These are phyloP conservation scores for Erinaceus europaeus DNA, from an alignment of 2,113 vertebrate genomes.

Conservation along the genomic window DNA sequence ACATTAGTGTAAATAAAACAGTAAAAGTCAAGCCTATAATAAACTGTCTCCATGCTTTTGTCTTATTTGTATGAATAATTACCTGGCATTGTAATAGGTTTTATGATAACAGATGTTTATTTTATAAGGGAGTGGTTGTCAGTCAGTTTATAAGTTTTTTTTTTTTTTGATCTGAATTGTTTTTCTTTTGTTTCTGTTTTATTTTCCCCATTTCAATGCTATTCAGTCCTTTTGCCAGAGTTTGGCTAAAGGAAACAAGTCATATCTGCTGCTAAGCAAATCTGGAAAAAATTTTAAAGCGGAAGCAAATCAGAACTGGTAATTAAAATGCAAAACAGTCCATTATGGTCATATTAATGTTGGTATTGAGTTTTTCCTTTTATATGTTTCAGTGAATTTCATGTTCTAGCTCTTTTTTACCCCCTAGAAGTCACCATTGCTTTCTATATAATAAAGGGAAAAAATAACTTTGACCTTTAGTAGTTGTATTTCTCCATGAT, in stretches of 20 bases:
- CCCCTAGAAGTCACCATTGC: background rate
- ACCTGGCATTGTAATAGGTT: background rate
- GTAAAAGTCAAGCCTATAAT: background rate
- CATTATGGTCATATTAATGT: background rate
- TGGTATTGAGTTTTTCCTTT: constrained; percentile 5
- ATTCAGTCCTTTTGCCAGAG: background rate
- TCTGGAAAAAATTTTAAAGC: constrained; percentile 40
- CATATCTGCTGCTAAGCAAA: constrained; percentile 10
- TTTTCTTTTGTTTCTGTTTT: background rate
- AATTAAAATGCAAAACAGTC: constrained; percentile 3
- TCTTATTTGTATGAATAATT: constrained; percentile 33
- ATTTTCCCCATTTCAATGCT: background rate
- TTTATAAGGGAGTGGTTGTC: background rate
- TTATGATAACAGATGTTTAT: constrained; percentile 26
- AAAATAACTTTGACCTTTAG: background rate
- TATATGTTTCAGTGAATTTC: constrained; percentile 35
- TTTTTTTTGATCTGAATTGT: background rate
- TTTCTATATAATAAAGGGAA: constrained; percentile 31
- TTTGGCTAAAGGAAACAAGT: constrained; percentile 36
- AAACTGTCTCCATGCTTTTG: background rate
- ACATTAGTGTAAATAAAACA: constrained; percentile 10
- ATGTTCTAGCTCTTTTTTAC: background rate
- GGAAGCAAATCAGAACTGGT: constrained; percentile 42
- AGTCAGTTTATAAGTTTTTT: background rate
- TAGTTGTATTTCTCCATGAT: background rate